Base-by-base conservation (phyloP, 2,888 invertebrate species). In the Teleogryllus oceanicus region DNA sequence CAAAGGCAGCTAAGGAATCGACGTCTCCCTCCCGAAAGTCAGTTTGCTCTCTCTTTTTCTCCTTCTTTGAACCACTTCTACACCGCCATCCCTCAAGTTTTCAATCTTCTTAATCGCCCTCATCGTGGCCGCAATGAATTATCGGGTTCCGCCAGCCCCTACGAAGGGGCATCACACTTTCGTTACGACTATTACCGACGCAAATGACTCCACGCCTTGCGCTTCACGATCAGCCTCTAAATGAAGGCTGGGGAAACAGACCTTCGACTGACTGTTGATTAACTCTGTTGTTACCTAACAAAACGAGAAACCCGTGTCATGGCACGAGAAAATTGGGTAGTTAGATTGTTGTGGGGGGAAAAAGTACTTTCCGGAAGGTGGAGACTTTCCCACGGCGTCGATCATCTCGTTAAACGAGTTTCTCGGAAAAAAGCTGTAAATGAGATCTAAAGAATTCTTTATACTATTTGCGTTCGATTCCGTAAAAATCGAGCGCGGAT, bases 301-400 rank as follows among this genome's bases (percentile, higher is more conserved):
- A 62, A 62, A 62, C 62, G 62, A 13, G 62, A 62, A 13, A n/a
- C 16, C 16, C 62, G n/a, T n/a, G n/a, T n/a, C 62, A n/a, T 62
- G 62, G 62, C n/a, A 62, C 62, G 62, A 62, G 62, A n/a, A 62
- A 62, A 62, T 62, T 62, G 62, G 62, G n/a, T 18, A 62, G 62
- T 62, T 13, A 62, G 16, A n/a, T n/a, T 18, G 16, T 18, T 5
- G 62, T n/a, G 16, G 62, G 4, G 62, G n/a, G 11, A 62, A n/a
- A 62, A 37, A 62, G 13, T 13, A 62, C 62, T n/a, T n/a, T 62
- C 62, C 16, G 62, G 16, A 37, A 37, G 37, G 37, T 37, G 37
- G 1, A 16, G 62, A 62, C 62, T n/a, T 13, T 62, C 62, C 62
- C 62, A n/a, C 13, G 12, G 62, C 13, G 62, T n/a, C 62, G 62